Base-by-base conservation (phyloP, 2,797 vertebrate genomes). In the Florisuga fusca region DNA sequence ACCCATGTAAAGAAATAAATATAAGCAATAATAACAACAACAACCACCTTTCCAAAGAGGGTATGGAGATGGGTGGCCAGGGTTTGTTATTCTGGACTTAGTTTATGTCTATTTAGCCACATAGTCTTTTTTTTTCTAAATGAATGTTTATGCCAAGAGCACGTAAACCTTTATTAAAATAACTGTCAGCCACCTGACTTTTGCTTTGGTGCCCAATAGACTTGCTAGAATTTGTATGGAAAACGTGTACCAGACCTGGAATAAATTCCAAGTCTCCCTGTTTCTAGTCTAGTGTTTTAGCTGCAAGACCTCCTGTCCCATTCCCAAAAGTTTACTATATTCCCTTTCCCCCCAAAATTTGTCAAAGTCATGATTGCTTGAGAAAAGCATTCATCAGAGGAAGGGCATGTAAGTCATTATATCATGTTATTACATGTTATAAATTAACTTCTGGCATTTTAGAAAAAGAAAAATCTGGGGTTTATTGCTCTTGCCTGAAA, bases 401-500 rank as follows among this genome's bases (percentile, higher is more conserved):
- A 82, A 79, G 43, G 54, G 31, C 15, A 13, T 6, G 21, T 69
- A 48, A 87, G 50, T 84, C 73, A 55, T 90, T 91, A 7, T 53
- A 51, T 92, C 74, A 66, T 66, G 38, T 62, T 85, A 67, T 74
- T 87, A 84, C 71, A 61, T 43, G 55, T 48, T 61, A 61, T 67
- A 94, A 92, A 95, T 94, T 90, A 93, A 92, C 41, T 86, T 89
- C 81, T 92, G 4, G 1, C 61, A 31, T 58, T 34, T 45, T 92
- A 51, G 20, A 50, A 69, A 69, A 82, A 76, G 71, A 51, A 92
- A 63, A 94, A 66, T 36, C n/a, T 69, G n/a, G n/a, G 9, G 1
- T 82, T 93, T 87, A 89, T 71, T 78, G 46, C 68, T 75, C 51
- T 61, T 77, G 36, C 36, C 77, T 95, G 79, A 84, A 95, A 91